Conservation (phyloP, 2,113 vertebrate species). For the Apodemus sylvaticus region DNA sequence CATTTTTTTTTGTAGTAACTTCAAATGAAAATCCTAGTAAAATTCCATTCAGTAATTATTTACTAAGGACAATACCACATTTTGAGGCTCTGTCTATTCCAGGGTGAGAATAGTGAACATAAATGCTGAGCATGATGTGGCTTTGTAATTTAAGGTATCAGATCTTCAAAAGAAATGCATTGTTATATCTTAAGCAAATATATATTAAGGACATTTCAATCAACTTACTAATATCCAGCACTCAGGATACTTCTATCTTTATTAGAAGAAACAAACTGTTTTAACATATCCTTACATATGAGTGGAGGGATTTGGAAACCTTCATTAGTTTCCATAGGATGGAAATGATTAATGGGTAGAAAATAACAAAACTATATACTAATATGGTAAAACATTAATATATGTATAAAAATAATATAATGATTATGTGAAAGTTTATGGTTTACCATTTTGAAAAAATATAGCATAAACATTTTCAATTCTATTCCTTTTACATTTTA, state of each 20-base stretch:
- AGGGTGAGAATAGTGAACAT: not conserved
- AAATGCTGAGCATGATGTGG: not conserved
- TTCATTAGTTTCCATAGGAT: not conserved
- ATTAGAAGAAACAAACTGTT: not conserved
- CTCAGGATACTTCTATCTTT: not conserved
- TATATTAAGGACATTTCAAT: conserved; percentile 34
- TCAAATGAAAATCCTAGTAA: not conserved
- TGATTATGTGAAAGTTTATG: not conserved
- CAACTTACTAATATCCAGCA: not conserved
- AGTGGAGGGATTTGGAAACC: not conserved
- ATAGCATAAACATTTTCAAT: not conserved
- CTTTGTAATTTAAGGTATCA: not conserved
- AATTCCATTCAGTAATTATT: not conserved
- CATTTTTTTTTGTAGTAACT: not conserved
- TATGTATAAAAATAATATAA: not conserved
- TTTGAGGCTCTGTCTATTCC: not conserved
- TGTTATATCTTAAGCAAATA: not conserved
- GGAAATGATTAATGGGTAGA: not conserved
- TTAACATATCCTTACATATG: not conserved
- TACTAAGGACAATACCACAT: not conserved
- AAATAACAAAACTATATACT: not conserved
- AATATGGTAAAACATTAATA: not conserved
- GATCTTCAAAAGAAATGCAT: not conserved
- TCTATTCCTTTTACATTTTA: conserved; percentile 19
- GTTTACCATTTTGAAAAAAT: not conserved